Conservation (phyloP, 2,888 invertebrate genomes). For the Stenodema calcarata region DNA sequence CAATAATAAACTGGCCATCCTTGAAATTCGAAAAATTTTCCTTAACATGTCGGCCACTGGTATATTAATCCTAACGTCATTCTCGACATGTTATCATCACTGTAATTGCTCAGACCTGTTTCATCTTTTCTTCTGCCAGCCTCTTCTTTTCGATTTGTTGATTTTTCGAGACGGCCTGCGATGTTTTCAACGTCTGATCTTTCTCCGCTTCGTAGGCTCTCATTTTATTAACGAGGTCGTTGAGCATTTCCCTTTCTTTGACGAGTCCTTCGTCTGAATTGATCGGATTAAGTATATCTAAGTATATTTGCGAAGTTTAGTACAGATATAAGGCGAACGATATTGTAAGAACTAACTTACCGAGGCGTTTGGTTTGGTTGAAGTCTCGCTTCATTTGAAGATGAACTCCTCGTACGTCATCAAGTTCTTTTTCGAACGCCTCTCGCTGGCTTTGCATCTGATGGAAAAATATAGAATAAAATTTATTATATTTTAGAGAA, state of each 20-base stretch:
- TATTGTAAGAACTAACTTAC: no score
- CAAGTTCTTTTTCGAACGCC: conserved; percentile 45
- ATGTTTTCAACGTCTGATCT: conserved; percentile 44
- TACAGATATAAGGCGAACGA: no score
- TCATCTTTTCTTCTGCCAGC: conserved; percentile 51
- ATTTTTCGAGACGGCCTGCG: conserved; percentile 37
- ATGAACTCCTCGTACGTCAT: neutral
- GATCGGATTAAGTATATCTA: no score
- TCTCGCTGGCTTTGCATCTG: conserved; percentile 41
- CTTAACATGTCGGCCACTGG: no score
- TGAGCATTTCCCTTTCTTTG: conserved; percentile 40
- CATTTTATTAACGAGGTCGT: conserved; percentile 49
- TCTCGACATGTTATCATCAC: no score
- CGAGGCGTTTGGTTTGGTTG: conserved; percentile 8
- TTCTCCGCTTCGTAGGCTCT: conserved; percentile 45
- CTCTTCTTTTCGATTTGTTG: conserved; percentile 44
- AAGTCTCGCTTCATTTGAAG: conserved; percentile 16
- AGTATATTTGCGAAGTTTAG: no score
- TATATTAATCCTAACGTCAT: no score
- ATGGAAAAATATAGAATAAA: neutral
- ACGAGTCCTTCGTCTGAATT: conserved; percentile 1
- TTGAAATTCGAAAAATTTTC: no score
- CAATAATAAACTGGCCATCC: no score
- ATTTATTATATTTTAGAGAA: neutral
- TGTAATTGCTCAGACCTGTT: conserved; percentile 26